phyloP scores from a whole-genome alignment of 2,797 vertebrate genomes.

The Dermochelys coriacea region DNA sequence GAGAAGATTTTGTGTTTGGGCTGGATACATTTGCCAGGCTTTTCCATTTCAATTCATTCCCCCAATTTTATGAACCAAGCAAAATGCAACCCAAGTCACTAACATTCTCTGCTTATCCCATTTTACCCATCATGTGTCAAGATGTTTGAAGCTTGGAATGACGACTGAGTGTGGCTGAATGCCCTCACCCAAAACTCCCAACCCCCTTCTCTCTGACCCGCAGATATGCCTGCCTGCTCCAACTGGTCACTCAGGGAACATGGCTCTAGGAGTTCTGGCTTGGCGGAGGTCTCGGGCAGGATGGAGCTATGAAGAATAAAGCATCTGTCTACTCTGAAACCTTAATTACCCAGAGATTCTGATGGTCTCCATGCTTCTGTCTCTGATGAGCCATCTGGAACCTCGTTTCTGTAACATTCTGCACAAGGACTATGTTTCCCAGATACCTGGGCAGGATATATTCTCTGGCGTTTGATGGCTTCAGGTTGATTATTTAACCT shows the following conservation, averaged over 20 bases:
- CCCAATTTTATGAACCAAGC: not conserved
- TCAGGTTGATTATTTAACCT: not conserved
- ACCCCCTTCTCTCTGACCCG: not conserved
- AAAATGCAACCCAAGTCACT: not conserved
- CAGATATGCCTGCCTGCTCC: not conserved
- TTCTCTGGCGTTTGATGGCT: not conserved
- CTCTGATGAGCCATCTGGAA: not conserved
- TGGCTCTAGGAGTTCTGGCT: accelerated
- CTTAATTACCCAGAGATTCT: not conserved
- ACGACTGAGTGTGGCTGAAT: not conserved
- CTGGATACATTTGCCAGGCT: not conserved
- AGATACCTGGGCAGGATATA: not conserved
- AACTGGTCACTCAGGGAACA: not conserved
- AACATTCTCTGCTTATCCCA: not conserved
- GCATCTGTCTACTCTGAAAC: not conserved
- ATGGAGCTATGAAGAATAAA: not conserved
- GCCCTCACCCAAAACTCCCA: not conserved
- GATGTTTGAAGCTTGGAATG: not conserved
- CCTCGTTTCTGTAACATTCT: not conserved
- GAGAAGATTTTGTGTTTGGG: not conserved
- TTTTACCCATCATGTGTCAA: not conserved
- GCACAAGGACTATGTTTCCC: no score
- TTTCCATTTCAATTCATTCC: not conserved
- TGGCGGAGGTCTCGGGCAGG: not conserved
- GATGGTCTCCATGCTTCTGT: not conserved